phyloP scores from a whole-genome alignment of 2,797 vertebrate genomes.

The Psittacula derbiana region DNA sequence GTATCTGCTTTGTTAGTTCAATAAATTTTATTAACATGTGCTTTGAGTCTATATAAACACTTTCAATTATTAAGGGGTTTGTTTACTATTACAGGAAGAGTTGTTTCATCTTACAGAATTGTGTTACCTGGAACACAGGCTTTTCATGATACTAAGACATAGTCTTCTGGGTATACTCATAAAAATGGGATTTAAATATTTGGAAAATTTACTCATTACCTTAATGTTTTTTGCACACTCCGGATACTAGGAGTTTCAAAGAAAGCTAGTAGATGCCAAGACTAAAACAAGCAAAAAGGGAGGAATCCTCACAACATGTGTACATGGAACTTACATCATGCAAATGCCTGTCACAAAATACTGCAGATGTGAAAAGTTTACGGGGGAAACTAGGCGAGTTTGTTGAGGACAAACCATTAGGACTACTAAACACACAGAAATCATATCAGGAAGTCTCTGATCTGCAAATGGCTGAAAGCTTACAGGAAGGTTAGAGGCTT shows the following conservation, averaged over 20 bases:
- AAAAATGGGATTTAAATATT: neutral
- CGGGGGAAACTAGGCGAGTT: neutral
- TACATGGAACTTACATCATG: fast-evolving
- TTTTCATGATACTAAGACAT: neutral
- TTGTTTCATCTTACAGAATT: neutral
- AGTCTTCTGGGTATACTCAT: neutral
- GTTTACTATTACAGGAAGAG: neutral
- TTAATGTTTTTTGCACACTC: neutral
- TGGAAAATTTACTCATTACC: neutral
- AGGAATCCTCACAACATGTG: neutral
- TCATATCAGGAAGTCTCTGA: neutral
- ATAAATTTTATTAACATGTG: neutral
- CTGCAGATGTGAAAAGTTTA: neutral
- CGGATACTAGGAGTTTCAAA: neutral
- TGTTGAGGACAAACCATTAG: neutral
- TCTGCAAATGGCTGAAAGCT: neutral
- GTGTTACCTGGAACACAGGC: neutral
- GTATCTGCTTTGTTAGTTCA: neutral
- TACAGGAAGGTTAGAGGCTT: neutral
- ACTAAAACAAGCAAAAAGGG: neutral
- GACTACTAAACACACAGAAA: neutral
- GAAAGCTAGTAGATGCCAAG: neutral
- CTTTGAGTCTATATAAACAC: neutral
- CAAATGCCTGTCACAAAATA: neutral
- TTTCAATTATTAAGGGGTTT: neutral